Evolutionary conservation across 2,113 vertebrate species (phyloP).

Genomic region (Ptilorrhoa leucosticta): DNA sequence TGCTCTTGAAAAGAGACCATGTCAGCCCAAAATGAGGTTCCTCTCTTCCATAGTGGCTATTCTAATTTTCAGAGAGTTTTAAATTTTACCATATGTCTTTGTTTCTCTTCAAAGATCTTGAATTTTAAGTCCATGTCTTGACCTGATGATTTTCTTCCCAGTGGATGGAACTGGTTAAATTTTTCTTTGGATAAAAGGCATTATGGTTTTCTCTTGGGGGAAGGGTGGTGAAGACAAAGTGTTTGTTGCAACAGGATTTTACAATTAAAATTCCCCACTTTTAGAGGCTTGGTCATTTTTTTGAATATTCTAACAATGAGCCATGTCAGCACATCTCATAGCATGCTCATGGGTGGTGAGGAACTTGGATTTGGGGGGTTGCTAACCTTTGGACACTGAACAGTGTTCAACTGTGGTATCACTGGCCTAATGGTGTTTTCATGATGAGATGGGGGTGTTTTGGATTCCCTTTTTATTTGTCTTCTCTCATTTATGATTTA

Average conservation of each 20-base stretch:
- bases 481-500: neutral
- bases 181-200: neutral
- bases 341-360: neutral
- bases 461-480: neutral
- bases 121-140: neutral
- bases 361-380: neutral
- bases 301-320: neutral
- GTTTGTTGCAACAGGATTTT: slow-evolving; percentile 11
- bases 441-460: neutral
- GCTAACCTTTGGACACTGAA: neutral
- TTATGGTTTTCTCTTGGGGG: neutral
- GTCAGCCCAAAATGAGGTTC: neutral
- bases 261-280: slow-evolving; percentile 4
- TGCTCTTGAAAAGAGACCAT: neutral
- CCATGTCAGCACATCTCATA: neutral
- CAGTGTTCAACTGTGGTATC: neutral
- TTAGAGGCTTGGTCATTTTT: neutral
- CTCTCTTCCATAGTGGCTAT: neutral
- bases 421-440: neutral
- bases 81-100: neutral
- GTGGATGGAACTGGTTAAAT: neutral
- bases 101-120: neutral
- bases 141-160: neutral
- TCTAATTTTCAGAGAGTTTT: neutral
- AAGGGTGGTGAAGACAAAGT: neutral